Base-by-base conservation (phyloP, 1,140 invertebrate species). In the Ctenoplectra terminalis region DNA sequence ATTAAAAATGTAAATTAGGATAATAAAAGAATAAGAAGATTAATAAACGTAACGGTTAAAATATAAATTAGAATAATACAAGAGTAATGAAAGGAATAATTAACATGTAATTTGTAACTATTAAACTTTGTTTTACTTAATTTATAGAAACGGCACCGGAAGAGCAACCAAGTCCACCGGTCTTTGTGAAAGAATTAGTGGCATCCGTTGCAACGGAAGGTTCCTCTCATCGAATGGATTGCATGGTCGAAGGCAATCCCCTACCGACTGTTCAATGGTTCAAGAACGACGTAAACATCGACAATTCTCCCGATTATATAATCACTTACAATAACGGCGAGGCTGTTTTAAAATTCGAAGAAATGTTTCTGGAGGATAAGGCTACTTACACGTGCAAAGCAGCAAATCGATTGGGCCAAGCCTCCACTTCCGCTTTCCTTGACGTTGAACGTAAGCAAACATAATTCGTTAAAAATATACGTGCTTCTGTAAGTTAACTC, bases 201-300 rank as follows among this genome's bases (percentile, higher is more conserved):
- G 94, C 95, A 67, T 95, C 95, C 23, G 93, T 93, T 46, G 95
- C 95, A 23, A 94, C 94, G 50, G 97, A 97, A 92, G 97, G 97
- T 17, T 92, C 90, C 37, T 91, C 95, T 0, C 95, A 96, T 90
- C 94, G 95, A 87, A 95, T 98, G 78, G 95, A 96, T 70, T 98
- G 97, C 88, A 95, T 94, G 63, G 96, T 98, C 5, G 95, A 94
- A 71, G 96, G 96, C 5, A 95, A 97, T 92, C 97, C 97, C 4
- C 88, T 97, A 60, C 97, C 97, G 8, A 96, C 95, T 11, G 96
- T 98, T 4, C 95, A 96, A 67, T 98, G 97, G 97, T 96, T 95
- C 85, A 97, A 97, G 90, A 95, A 97, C 88, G 95, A 95, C 48
- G 92, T 94, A 0, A 97, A 97, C 85, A 95, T 98, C 58, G 96